phyloP scores from a whole-genome alignment of 2,113 vertebrate genomes.

The Platysteira castanea region DNA sequence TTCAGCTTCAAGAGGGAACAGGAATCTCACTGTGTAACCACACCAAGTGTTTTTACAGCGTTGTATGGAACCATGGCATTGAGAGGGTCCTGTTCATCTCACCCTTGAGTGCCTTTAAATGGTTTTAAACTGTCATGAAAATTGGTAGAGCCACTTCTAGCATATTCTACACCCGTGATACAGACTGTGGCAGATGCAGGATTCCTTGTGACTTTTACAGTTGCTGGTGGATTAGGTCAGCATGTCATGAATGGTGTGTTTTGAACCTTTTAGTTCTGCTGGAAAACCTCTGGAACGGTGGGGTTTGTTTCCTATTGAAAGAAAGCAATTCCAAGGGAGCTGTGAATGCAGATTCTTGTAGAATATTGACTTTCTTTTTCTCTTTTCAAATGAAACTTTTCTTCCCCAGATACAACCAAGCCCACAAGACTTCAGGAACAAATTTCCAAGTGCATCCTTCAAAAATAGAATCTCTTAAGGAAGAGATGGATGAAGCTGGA shows the following conservation, averaged over 20 bases:
- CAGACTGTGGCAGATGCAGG: background rate
- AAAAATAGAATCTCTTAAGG: slow-evolving; percentile 94
- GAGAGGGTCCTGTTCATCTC: background rate
- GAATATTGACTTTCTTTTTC: background rate
- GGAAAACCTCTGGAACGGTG: background rate
- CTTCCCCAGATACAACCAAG: slow-evolving; percentile 89
- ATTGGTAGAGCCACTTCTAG: background rate
- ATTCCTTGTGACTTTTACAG: background rate
- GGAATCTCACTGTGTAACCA: background rate
- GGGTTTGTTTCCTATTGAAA: background rate
- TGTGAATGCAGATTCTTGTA: background rate
- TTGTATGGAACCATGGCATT: fast-evolving
- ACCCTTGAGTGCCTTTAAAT: background rate
- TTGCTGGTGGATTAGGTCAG: background rate
- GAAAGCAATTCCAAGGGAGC: background rate
- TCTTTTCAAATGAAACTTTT: background rate
- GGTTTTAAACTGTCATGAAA: background rate
- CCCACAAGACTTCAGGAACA: slow-evolving; percentile 95
- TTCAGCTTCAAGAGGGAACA: background rate
- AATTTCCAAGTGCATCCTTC: slow-evolving; percentile 97
- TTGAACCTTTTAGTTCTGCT: background rate
- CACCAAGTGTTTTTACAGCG: background rate
- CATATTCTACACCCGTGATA: fast-evolving
- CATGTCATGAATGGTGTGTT: background rate
- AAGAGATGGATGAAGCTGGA: slow-evolving; percentile 96